Percentiles rank a stretch among this genome's conserved stretches.
Evolutionary conservation across 35 echinoderm and acorn worm species (phyloP).

Genomic region (Ophiothrix spiculata): DNA sequence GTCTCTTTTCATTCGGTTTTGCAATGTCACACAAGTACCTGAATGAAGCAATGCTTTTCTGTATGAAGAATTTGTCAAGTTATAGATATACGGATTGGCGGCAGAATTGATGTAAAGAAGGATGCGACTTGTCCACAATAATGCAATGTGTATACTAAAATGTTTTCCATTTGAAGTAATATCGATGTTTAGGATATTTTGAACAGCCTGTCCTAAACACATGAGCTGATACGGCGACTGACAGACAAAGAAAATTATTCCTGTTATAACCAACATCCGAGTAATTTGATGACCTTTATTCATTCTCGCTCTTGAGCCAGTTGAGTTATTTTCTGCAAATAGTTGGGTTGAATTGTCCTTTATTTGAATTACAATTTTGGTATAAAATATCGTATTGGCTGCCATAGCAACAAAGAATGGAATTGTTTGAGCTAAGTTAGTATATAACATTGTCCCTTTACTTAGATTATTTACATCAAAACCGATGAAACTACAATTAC

Average conservation of each 20-base stretch:
- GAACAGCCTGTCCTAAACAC: not conserved
- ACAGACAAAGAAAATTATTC: not conserved
- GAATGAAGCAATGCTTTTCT: not conserved
- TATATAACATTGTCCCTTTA: too few relatives aligned
- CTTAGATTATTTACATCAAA: not conserved
- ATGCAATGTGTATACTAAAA: not conserved
- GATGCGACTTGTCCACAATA: constrained; percentile 20
- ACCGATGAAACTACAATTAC: not conserved
- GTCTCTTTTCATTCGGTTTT: too few relatives aligned
- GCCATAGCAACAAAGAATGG: constrained; percentile 7
- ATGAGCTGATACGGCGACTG: not conserved
- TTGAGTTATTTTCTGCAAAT: not conserved
- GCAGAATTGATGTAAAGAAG: constrained; percentile 78
- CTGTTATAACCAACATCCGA: not conserved
- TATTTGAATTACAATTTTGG: not conserved
- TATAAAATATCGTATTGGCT: not conserved
- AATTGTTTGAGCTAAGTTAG: not conserved
- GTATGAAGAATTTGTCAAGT: constrained; percentile 63
- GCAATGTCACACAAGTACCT: too few relatives aligned
- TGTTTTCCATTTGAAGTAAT: not conserved
- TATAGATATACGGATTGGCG: constrained; percentile 78
- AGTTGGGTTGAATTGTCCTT: not conserved
- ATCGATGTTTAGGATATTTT: not conserved
- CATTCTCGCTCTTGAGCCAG: not conserved
- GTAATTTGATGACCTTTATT: not conserved